Percentiles rank a stretch among this genome's conserved stretches.
These are phyloP conservation scores for Chaetogeoica ovagalla DNA, from an alignment of 2,888 invertebrate species.

Conservation along the genomic window DNA sequence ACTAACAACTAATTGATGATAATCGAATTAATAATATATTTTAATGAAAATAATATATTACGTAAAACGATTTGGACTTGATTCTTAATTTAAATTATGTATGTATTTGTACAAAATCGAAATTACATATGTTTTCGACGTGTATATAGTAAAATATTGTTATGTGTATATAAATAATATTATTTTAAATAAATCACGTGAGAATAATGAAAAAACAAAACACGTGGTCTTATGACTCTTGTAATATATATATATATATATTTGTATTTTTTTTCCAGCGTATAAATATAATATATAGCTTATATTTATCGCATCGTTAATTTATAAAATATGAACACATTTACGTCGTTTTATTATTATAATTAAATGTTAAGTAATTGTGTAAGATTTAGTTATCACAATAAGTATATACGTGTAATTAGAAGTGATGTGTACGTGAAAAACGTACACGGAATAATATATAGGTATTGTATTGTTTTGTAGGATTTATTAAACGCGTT, in stretches of 20 bases:
- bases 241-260: not conserved
- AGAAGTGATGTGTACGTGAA: slow-evolving; percentile 11
- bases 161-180: not conserved
- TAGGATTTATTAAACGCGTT: not conserved
- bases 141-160: not conserved
- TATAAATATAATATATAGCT: not conserved
- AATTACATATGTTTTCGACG: not conserved
- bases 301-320: not conserved
- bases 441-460: not conserved
- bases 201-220: not conserved
- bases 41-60: not conserved
- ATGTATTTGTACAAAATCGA: slow-evolving; percentile 1
- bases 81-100: not conserved
- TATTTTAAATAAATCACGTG: not conserved
- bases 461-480: slow-evolving; percentile 7
- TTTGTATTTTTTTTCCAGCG: not conserved
- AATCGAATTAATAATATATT: not conserved
- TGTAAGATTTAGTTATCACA: slow-evolving; percentile 17
- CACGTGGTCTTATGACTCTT: not conserved
- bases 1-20: not conserved
- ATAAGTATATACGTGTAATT: slow-evolving; percentile 2
- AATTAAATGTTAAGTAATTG: slow-evolving; percentile 8
- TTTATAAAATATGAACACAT: not conserved
- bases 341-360: not conserved
- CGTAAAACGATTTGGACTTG: not conserved